Base-by-base conservation (phyloP, 92 coral and sea anemone species). In the Micromussa lordhowensis region DNA sequence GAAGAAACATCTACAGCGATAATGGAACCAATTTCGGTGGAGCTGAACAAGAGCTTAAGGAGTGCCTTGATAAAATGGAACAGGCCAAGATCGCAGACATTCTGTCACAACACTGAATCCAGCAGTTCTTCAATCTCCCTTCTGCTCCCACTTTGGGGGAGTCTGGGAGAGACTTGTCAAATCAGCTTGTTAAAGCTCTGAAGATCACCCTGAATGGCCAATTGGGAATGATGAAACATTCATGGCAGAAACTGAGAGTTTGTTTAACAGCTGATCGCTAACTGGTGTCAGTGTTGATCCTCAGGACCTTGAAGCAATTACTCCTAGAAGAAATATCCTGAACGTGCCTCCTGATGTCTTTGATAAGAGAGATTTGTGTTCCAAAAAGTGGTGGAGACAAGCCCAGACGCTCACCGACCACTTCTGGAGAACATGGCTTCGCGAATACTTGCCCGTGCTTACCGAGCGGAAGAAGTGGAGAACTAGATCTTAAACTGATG, bases 371-470 rank as follows among this genome's bases (percentile, higher is more conserved):
- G 79, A 79, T 68, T 38, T 77, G 79, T 15, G 38, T 68, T 75
- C 91, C 53, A 64, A 88, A 51, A 87, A 91, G 54, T 40, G 85
- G 32, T 82, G 85, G 94, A 81, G 91, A 77, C 91, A 87, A 38
- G 91, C 91, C 31, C 85, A 91, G 76, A 82, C 82, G 24, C 59
- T n/a, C n/a, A n/a, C n/a, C n/a, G n/a, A n/a, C n/a, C n/a, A n/a
- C n/a, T n/a, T n/a, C n/a, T n/a, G n/a, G n/a, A n/a, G n/a, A n/a
- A n/a, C n/a, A n/a, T n/a, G n/a, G n/a, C n/a, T n/a, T n/a, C n/a
- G n/a, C n/a, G n/a, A n/a, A n/a, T n/a, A n/a, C n/a, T n/a, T n/a
- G n/a, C n/a, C n/a, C n/a, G n/a, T n/a, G n/a, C n/a, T n/a, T n/a
- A n/a, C n/a, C n/a, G n/a, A n/a, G n/a, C n/a, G n/a, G n/a, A n/a